phyloP scores from a whole-genome alignment of 2,888 invertebrate genomes.

The Nomada lathburiana region DNA sequence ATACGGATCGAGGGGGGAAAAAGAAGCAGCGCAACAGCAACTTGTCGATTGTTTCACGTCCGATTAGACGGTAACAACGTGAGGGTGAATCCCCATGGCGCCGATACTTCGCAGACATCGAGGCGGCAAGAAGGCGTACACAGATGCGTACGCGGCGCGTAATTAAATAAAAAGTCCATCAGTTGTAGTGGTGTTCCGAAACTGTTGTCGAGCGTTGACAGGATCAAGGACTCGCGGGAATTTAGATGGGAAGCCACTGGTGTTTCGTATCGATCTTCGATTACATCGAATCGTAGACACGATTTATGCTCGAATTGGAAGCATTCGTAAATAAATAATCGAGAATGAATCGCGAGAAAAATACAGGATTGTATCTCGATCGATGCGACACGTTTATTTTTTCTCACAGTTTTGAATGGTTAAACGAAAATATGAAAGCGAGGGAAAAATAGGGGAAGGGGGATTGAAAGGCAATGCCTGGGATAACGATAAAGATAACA shows the following conservation, averaged over 20 bases:
- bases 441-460: neutral
- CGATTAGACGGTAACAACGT: slow-evolving; percentile 51
- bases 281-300: slow-evolving; percentile 12
- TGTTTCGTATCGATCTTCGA: slow-evolving; percentile 42
- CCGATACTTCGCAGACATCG: slow-evolving; percentile 56
- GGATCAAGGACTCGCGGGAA: slow-evolving; percentile 67
- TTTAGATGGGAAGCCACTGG: slow-evolving; percentile 57
- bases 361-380: neutral
- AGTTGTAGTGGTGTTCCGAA: slow-evolving; percentile 71
- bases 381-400: neutral
- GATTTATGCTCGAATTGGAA: slow-evolving; percentile 28
- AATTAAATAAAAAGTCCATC: slow-evolving; percentile 79
- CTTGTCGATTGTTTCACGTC: slow-evolving; percentile 57
- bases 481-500: slow-evolving; percentile 10
- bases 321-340: slow-evolving; percentile 19
- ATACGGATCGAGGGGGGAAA: neutral
- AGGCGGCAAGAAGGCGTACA: slow-evolving; percentile 58
- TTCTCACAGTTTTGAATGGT: neutral
- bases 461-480: slow-evolving; percentile 27
- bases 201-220: slow-evolving; percentile 66
- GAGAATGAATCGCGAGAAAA: slow-evolving; percentile 2
- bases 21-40: slow-evolving; percentile 25
- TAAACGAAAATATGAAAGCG: neutral
- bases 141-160: slow-evolving; percentile 74
- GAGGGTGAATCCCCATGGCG: slow-evolving; percentile 61